Percentiles rank a stretch among this genome's conserved stretches.
phyloP scores from a whole-genome alignment of 2,113 vertebrate species.

The Psittacara wagleri region DNA sequence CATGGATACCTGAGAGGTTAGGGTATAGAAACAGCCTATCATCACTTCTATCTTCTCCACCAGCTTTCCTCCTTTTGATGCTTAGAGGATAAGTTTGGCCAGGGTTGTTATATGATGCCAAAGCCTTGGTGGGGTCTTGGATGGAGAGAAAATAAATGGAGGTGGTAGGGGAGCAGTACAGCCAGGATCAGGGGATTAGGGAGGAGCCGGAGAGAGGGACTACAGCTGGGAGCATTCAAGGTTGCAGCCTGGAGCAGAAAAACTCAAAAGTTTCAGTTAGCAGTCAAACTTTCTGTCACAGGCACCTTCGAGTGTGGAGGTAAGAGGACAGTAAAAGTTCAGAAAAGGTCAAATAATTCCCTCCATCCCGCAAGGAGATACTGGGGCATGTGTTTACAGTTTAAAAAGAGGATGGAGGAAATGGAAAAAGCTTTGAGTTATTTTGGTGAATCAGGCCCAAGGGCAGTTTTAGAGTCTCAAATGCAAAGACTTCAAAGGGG shows the following conservation, averaged over 20 bases:
- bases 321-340: background rate
- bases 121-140: background rate
- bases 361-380: background rate
- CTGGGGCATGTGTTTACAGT: background rate
- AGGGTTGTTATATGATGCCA: background rate
- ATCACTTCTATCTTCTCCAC: background rate
- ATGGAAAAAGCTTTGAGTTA: constrained; percentile 23
- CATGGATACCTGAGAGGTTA: background rate
- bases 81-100: background rate
- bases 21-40: background rate
- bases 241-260: background rate
- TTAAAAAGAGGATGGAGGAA: constrained; percentile 14
- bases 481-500: constrained; percentile 25
- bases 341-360: background rate
- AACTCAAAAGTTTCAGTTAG: background rate
- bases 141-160: background rate
- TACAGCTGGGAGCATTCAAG: background rate
- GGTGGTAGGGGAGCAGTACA: background rate
- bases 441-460: constrained; percentile 1
- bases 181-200: background rate
- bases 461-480: background rate
- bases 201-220: background rate
- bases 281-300: background rate
- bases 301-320: background rate
- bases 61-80: background rate